phyloP scores from a whole-genome alignment of 2,113 vertebrate genomes.

The Rhinogobius similis region DNA sequence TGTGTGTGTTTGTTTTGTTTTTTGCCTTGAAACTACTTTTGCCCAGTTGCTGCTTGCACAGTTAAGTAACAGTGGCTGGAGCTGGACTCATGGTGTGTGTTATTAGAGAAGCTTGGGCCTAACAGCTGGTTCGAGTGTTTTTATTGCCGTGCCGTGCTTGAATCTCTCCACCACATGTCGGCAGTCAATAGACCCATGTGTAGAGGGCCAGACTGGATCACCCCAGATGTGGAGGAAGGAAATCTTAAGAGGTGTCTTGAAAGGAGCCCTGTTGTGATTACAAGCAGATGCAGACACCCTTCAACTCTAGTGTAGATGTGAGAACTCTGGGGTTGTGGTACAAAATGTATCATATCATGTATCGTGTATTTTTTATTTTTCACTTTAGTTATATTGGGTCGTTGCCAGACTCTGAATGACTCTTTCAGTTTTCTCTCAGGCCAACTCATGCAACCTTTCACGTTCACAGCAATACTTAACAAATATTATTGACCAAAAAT shows the following conservation, averaged over 20 bases:
- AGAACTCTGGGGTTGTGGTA: constrained; percentile 35
- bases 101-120: constrained; percentile 51
- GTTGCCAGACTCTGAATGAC: not conserved
- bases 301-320: constrained; percentile 29
- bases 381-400: not conserved
- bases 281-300: constrained; percentile 42
- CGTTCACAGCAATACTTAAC: too few relatives aligned
- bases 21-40: not conserved
- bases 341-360: not conserved
- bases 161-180: constrained; percentile 18
- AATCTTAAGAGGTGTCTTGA: constrained; percentile 42
- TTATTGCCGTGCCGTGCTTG: constrained; percentile 31
- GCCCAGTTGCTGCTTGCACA: constrained; percentile 16
- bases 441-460: too few relatives aligned
- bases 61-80: constrained; percentile 24
- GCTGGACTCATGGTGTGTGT: constrained; percentile 42
- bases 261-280: constrained; percentile 37
- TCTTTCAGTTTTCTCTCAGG: not conserved
- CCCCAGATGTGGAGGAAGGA: constrained; percentile 59
- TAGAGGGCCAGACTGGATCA: constrained; percentile 34
- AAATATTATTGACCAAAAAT: too few relatives aligned
- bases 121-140: constrained; percentile 58
- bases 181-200: constrained; percentile 38
- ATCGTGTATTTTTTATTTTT: not conserved
- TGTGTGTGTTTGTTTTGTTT: too few relatives aligned